Conservation (phyloP, 2,888 invertebrate species). For the Leptopilina syphax region DNA sequence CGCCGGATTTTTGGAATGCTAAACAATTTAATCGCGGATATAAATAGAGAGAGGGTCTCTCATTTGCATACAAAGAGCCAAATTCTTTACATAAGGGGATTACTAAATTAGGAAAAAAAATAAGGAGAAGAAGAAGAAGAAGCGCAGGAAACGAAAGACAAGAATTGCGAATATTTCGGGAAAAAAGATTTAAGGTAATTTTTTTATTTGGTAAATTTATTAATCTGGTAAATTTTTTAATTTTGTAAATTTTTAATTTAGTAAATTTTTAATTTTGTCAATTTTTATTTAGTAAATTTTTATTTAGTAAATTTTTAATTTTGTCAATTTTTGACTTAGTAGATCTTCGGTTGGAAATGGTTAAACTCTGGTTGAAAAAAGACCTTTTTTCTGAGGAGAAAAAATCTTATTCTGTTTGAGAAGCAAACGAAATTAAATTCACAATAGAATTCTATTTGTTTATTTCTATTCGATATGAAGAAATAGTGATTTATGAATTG, state of each 20-base stretch:
- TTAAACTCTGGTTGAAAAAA: no score
- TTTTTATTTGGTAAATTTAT: no score
- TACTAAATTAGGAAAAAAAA: not conserved
- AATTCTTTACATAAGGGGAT: slow-evolving; percentile 1
- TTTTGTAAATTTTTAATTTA: no score
- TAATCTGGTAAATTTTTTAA: no score
- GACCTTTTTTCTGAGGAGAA: not conserved
- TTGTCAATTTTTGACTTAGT: no score
- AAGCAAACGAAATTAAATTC: not conserved
- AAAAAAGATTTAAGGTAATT: not conserved
- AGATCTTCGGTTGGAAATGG: no score
- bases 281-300: no score
- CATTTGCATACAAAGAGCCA: slow-evolving; percentile 18
- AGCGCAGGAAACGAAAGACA: not conserved
- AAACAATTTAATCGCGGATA: not conserved
- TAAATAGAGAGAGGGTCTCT: not conserved
- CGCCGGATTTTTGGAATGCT: slow-evolving; percentile 4
- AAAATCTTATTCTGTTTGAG: not conserved
- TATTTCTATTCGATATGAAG: not conserved
- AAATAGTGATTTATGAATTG: slow-evolving; percentile 17
- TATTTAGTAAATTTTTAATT: no score
- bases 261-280: no score
- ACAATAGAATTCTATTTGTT: not conserved
- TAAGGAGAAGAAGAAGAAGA: not conserved
- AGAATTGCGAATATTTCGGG: no score